A percentile compares a stretch with the other conserved stretches of the same genome.
Conservation (phyloP, 2,797 vertebrate genomes). For the Hemitrygon akajei region DNA sequence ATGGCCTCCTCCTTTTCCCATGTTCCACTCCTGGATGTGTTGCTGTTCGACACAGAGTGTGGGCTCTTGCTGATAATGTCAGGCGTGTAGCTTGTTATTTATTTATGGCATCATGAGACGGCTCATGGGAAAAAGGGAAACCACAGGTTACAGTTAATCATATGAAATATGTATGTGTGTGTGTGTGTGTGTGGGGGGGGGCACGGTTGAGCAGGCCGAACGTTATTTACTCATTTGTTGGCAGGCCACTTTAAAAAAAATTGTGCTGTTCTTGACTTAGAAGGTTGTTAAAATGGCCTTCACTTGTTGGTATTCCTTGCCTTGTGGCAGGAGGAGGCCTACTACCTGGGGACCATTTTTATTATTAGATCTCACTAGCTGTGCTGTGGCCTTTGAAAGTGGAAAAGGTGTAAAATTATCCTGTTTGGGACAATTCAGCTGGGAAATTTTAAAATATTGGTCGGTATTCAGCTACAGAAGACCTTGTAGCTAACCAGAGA, state of each 20-base stretch:
- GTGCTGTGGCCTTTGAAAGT: no score
- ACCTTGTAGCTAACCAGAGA: not conserved
- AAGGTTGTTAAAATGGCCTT: not conserved
- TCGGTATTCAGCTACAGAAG: not conserved
- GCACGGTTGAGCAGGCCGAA: not conserved
- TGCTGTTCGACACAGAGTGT: no score
- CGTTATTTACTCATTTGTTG: not conserved
- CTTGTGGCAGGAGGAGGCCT: not conserved
- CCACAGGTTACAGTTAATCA: not conserved
- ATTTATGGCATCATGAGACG: not conserved
- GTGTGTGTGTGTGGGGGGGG: no score
- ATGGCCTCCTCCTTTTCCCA: no score
- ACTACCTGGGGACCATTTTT: no score
- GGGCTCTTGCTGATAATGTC: not conserved
- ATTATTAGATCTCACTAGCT: no score
- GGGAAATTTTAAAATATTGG: not conserved
- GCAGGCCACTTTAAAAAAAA: not conserved
- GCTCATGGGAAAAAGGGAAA: not conserved
- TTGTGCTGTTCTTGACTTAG: not conserved
- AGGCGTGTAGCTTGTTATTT: not conserved
- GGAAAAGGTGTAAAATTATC: not conserved
- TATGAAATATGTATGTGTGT: not conserved
- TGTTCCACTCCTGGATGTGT: no score
- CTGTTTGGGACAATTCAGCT: not conserved
- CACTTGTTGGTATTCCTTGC: not conserved